Base-by-base conservation (phyloP, 2,113 vertebrate species). In the Ophiodon elongatus region DNA sequence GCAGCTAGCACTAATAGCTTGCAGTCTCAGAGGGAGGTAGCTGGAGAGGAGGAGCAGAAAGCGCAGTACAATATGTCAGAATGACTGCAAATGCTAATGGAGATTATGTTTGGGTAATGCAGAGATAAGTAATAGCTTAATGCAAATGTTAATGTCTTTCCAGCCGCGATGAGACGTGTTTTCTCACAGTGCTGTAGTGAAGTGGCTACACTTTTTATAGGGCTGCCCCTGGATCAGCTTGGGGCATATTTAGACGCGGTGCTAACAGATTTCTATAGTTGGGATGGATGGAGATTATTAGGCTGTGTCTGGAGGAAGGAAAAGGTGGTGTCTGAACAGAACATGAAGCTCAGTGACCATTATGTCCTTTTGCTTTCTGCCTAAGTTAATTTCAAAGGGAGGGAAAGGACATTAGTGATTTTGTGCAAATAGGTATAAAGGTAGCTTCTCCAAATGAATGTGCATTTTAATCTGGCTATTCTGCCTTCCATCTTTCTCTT, bases 1-100 rank as follows among this genome's bases (percentile, higher is more conserved):
- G 43, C 59, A 52, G 39, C 43, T 77, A 25, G 29, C 6, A 23
- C 23, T 80, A 80, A 83, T 67, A 39, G 68, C 65, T 81, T 67
- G 66, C 63, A 25, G 47, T 39, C 31, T 80, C 66, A 76, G 73
- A 47, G 39, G 69, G 71, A 73, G 72, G 66, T n/a, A 17, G 41
- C 27, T 37, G 13, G 31, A 72, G 33, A 82, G n/a, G 74, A 82
- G 56, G 72, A 76, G 82, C 72, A 82, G 72, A 74, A 78, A 79
- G 65, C 70, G 27, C 45, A 39, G 57, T 5, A 39, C 66, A 68
- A 4, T 66, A 77, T 57, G 60, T 71, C 69, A 73, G 21, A 31
- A 37, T 27, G 45, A 31, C 45, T 62, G 29, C 59, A 80, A 47
- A 67, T 74, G 56, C 62, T 82, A 60, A 79, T 52, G 33, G 37